These are phyloP conservation scores for Lytechinus variegatus DNA, from an alignment of 35 echinoderm and acorn worm genomes.

Conservation along the genomic window DNA sequence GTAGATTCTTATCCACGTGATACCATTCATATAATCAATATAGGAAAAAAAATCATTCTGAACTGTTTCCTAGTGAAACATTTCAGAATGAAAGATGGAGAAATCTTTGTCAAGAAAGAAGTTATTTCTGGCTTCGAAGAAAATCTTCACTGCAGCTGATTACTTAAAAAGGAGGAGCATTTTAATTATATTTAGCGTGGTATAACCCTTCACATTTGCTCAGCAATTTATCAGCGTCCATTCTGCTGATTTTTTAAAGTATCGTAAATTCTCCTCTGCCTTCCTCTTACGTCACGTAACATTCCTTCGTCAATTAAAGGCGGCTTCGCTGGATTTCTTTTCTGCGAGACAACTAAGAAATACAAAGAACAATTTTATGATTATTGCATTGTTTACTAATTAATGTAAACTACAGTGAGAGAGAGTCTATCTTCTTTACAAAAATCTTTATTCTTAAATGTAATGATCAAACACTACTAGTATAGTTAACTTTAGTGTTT, in stretches of 20 bases:
- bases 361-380: not conserved
- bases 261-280: not conserved
- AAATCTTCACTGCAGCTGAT: not conserved
- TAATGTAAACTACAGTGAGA: too few relatives aligned
- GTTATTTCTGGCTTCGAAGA: not conserved
- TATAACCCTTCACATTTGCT: not conserved
- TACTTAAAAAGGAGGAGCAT: not conserved
- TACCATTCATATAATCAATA: too few relatives aligned
- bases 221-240: not conserved
- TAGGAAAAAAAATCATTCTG: not conserved
- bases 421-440: too few relatives aligned
- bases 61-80: not conserved
- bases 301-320: constrained; percentile 3
- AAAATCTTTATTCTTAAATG: too few relatives aligned
- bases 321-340: not conserved
- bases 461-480: too few relatives aligned
- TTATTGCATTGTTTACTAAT: too few relatives aligned
- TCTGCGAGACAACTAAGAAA: not conserved
- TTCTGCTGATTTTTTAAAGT: not conserved
- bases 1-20: too few relatives aligned
- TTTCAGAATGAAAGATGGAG: not conserved
- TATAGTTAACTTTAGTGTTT: too few relatives aligned
- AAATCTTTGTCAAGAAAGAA: not conserved
- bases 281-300: not conserved
- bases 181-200: not conserved